phyloP scores from a whole-genome alignment of 1,140 invertebrate genomes.

The Apis mellifera region DNA sequence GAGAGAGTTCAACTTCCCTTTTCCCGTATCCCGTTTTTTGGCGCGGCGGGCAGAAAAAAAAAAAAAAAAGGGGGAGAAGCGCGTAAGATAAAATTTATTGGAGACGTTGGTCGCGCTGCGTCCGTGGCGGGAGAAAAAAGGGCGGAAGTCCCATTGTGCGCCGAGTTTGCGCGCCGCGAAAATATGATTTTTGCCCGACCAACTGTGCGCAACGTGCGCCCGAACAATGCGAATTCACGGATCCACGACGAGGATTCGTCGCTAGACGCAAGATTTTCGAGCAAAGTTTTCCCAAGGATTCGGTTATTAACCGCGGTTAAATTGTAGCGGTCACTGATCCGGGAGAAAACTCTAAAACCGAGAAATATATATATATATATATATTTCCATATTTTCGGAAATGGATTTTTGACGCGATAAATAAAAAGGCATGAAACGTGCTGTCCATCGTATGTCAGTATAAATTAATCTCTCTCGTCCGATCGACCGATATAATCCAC shows the following conservation, averaged over 20 bases:
- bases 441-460: too few relatives aligned
- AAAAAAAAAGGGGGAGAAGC: too few relatives aligned
- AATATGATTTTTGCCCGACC: constrained; percentile 66
- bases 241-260: constrained; percentile 28
- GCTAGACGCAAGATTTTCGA: constrained; percentile 1
- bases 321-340: not conserved
- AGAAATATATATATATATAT: too few relatives aligned
- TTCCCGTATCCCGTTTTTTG: not conserved
- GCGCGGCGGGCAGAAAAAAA: too few relatives aligned
- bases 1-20: not conserved
- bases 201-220: constrained; percentile 31
- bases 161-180: constrained; percentile 45
- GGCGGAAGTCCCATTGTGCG: constrained; percentile 61
- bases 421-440: too few relatives aligned
- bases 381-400: too few relatives aligned
- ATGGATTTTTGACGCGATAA: too few relatives aligned
- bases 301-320: not conserved
- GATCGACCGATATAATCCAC: too few relatives aligned
- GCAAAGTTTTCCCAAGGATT: not conserved
- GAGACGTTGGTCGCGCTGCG: constrained; percentile 13
- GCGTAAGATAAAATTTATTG: constrained; percentile 55
- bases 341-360: not conserved
- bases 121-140: constrained; percentile 32
- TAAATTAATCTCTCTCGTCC: too few relatives aligned
- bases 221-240: constrained; percentile 41